Percentiles rank a stretch among this genome's conserved stretches.
Evolutionary conservation across 2,888 invertebrate genomes (phyloP).

Genomic region (Ligdia adustata): DNA sequence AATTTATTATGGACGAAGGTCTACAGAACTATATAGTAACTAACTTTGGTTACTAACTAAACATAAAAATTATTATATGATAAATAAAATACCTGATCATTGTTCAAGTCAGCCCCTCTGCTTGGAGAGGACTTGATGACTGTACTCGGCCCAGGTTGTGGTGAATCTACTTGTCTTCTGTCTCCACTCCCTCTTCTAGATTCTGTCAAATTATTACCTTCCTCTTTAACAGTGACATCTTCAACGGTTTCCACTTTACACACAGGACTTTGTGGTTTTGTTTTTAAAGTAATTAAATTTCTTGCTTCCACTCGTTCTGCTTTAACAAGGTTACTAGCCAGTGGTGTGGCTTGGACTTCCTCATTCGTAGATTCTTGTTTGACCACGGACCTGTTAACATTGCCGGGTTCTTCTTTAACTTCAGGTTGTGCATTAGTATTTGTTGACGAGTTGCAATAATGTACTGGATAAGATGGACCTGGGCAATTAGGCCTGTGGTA

Average conservation of each 20-base stretch:
- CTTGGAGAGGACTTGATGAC: slow-evolving; percentile 40
- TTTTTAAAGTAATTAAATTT: slow-evolving; percentile 44
- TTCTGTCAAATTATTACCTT: slow-evolving; percentile 34
- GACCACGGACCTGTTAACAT: slow-evolving; percentile 43
- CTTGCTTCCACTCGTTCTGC: slow-evolving; percentile 5
- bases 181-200: slow-evolving; percentile 50
- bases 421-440: slow-evolving; percentile 25
- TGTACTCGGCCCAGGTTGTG: slow-evolving; percentile 72
- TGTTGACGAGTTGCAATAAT: slow-evolving; percentile 29
- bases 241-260: slow-evolving; percentile 37
- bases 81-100: slow-evolving; percentile 46
- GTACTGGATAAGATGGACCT: slow-evolving; percentile 34
- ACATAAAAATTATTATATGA: too few species aligned
- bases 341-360: slow-evolving; percentile 10
- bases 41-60: too few species aligned
- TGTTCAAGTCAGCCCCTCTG: slow-evolving; percentile 31
- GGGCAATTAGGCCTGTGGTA: slow-evolving; percentile 4
- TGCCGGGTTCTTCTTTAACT: slow-evolving; percentile 63
- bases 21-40: too few species aligned
- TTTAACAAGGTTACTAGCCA: slow-evolving; percentile 14
- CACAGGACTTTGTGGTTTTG: slow-evolving; percentile 42
- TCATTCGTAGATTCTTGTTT: slow-evolving; percentile 51
- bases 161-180: slow-evolving; percentile 53
- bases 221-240: slow-evolving; percentile 57
- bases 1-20: too few species aligned